Evolutionary conservation across 2,888 invertebrate genomes (phyloP).

Genomic region (Stratiomys singularior): DNA sequence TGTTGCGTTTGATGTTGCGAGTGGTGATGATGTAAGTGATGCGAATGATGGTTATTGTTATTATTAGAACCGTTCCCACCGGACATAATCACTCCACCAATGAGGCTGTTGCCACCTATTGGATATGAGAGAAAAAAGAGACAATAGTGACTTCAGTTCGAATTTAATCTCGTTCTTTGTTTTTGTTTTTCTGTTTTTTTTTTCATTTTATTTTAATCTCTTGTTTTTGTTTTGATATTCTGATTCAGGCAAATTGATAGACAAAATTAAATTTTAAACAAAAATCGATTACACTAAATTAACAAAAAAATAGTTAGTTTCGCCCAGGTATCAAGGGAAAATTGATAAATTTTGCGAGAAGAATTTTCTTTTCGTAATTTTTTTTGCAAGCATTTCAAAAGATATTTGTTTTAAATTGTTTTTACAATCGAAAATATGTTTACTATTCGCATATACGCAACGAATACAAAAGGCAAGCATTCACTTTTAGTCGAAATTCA

Average conservation of each 20-base stretch:
- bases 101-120: slow-evolving; percentile 59
- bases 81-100: slow-evolving; percentile 65
- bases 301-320: slow-evolving; percentile 44
- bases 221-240: slow-evolving; percentile 44
- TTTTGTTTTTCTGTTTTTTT: slow-evolving; percentile 51
- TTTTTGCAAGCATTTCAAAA: slow-evolving; percentile 50
- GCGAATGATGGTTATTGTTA: slow-evolving; percentile 56
- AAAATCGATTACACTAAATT: slow-evolving; percentile 26
- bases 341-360: slow-evolving; percentile 1
- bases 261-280: slow-evolving; percentile 9
- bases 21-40: slow-evolving; percentile 58
- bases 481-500: slow-evolving; percentile 49
- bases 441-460: slow-evolving; percentile 16
- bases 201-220: slow-evolving; percentile 24
- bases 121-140: slow-evolving; percentile 63
- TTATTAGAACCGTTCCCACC: slow-evolving; percentile 62
- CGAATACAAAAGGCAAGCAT: slow-evolving; percentile 51
- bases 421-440: slow-evolving; percentile 36
- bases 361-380: slow-evolving; percentile 41
- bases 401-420: background rate
- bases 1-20: slow-evolving; percentile 60
- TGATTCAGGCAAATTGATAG: slow-evolving; percentile 50
- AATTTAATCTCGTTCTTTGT: slow-evolving; percentile 40
- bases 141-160: slow-evolving; percentile 67
- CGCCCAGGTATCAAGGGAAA: slow-evolving; percentile 48